Conservation (phyloP, 2,797 vertebrate genomes). For the Sebastes elongatus region DNA sequence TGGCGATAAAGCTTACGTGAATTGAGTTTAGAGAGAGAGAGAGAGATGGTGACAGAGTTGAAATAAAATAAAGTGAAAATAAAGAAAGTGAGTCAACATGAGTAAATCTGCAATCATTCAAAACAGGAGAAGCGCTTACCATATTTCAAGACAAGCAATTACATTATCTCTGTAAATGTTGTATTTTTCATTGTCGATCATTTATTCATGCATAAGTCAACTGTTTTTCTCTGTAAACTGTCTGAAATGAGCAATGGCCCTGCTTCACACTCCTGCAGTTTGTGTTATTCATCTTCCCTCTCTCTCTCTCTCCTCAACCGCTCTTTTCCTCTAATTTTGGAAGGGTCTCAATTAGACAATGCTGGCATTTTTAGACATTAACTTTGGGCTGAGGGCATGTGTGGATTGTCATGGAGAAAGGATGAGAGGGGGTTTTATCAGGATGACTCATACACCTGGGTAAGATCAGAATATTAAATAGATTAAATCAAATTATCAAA, state of each 20-base stretch:
- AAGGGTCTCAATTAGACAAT: constrained; percentile 44
- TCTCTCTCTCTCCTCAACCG: neutral
- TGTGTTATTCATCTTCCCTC: neutral
- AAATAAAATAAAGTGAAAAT: constrained; percentile 3
- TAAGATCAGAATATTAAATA: constrained; percentile 7
- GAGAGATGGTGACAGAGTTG: neutral
- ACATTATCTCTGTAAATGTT: constrained; percentile 65
- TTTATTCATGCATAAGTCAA: constrained; percentile 56
- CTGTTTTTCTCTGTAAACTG: constrained; percentile 41
- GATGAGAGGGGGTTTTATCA: constrained; percentile 23
- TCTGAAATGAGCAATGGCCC: constrained; percentile 59
- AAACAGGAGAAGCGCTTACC: constrained; percentile 13
- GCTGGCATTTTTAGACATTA: constrained; percentile 39
- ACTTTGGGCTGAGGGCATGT: constrained; percentile 13
- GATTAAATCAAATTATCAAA: neutral
- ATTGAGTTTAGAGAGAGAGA: too few relatives aligned
- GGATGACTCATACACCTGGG: constrained; percentile 11
- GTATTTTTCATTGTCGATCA: constrained; percentile 58
- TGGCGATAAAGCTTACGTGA: too few relatives aligned
- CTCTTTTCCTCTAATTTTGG: constrained; percentile 11
- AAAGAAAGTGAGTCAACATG: neutral
- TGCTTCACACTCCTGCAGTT: constrained; percentile 12
- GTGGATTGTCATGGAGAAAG: neutral
- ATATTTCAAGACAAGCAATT: constrained; percentile 52
- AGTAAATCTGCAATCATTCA: constrained; percentile 30